A percentile compares a stretch with the other conserved stretches of the same genome.
phyloP scores from a whole-genome alignment of 1,140 invertebrate genomes.

The Zaprionus davidi region DNA sequence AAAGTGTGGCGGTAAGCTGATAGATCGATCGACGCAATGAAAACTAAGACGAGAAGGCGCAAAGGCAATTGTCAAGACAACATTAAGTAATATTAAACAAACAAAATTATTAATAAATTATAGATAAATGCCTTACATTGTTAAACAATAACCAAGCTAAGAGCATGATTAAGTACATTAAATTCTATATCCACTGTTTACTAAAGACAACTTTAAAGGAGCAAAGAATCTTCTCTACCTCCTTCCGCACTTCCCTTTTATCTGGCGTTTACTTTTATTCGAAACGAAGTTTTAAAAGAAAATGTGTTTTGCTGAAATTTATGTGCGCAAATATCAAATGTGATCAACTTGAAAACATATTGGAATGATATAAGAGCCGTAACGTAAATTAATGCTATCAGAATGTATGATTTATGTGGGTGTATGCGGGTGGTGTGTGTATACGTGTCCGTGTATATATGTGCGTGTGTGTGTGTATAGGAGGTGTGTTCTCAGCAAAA shows the following conservation, averaged over 20 bases:
- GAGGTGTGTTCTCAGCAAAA: slow-evolving; percentile 48
- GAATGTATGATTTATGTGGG: slow-evolving; percentile 64
- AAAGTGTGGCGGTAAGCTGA: no score
- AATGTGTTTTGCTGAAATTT: slow-evolving; percentile 40
- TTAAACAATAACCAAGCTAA: no score
- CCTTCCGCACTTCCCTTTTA: neutral
- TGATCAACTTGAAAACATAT: slow-evolving; percentile 62
- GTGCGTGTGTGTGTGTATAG: slow-evolving; percentile 4
- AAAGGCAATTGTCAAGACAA: no score
- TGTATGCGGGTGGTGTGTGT: neutral
- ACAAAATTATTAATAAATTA: no score
- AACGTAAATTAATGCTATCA: slow-evolving; percentile 69
- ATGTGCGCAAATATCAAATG: slow-evolving; percentile 47
- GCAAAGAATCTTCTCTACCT: neutral
- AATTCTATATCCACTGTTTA: neutral
- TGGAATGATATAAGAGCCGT: slow-evolving; percentile 62
- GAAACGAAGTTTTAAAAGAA: slow-evolving; percentile 1
- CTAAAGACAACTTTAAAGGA: neutral
- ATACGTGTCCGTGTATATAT: neutral
- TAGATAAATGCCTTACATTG: no score
- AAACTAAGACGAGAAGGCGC: no score
- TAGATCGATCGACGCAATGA: no score
- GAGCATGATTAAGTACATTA: no score
- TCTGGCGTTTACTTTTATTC: neutral
- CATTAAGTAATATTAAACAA: no score